Base-by-base conservation (phyloP, 2,888 invertebrate species). In the Petrophora chlorosata region DNA sequence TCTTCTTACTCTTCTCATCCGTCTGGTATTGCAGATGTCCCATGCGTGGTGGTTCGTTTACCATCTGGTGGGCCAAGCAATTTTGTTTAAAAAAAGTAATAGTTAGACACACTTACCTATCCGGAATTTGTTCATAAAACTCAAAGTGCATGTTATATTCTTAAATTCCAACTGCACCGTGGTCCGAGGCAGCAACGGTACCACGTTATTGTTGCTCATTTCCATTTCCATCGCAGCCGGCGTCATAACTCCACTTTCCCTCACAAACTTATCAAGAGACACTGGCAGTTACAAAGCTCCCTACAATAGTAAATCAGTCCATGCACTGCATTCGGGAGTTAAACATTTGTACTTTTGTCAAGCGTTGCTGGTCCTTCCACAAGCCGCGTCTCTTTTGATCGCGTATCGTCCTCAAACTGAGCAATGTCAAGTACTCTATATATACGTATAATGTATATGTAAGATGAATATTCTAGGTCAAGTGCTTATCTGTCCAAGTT, bases 131-230 rank as follows among this genome's bases (percentile, higher is more conserved):
- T 83, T 81, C 29, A 93, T 92, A 32, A 88, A 85, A 56, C 89
- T 91, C 19, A 95, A 90, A 3, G 89, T 79, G 67, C 94, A 96
- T 0, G 91, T 91, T 19, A 96, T 90, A 66, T 95, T 91, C 45
- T 90, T 90, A 71, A 96, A 96, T 55, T 93, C 91, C 43, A 96
- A 79, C 59, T 94, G 92, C 45, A 96, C 91, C 7, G 93, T 92
- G 29, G 92, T 91, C 56, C 94, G 91, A 0, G 86, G 82, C 10
- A 85, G 40, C n/a, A 86, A 54, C 8, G 88, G 82, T n/a, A 79
- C 67, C 7, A 88, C 82, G 53, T 90, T 90, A 56, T 90, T 90
- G 59, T 89, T 89, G 5, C 76, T 76, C 23, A 75, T 56, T 25
- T 67, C 79, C 38, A 73, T 79, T 49, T 80, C 78, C 40, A 70